Evolutionary conservation across 2,113 vertebrate species (phyloP).

Genomic region (Psettodes erumei): DNA sequence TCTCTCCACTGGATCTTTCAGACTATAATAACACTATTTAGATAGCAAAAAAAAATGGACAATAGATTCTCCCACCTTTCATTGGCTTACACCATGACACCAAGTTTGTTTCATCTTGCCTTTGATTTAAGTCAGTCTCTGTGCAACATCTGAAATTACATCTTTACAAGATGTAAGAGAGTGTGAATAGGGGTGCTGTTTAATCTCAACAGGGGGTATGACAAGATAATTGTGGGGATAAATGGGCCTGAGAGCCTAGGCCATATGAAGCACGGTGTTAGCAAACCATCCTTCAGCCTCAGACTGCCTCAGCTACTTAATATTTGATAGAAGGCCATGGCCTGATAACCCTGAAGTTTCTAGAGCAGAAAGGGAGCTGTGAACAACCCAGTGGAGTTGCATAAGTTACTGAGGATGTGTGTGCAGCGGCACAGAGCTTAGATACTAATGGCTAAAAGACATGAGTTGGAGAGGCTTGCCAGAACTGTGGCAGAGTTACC

Average conservation of each 20-base stretch:
- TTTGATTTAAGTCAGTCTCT: slow-evolving; percentile 53
- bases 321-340: slow-evolving; percentile 77
- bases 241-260: slow-evolving; percentile 51
- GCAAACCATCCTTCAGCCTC: slow-evolving; percentile 70
- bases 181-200: slow-evolving; percentile 60
- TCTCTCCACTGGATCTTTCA: slow-evolving; percentile 41
- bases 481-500: not conserved
- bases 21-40: slow-evolving; percentile 38
- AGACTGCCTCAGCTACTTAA: slow-evolving; percentile 70
- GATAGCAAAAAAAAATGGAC: slow-evolving; percentile 26
- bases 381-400: slow-evolving; percentile 40
- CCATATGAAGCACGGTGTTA: slow-evolving; percentile 47
- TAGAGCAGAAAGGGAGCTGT: slow-evolving; percentile 60
- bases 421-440: slow-evolving; percentile 11
- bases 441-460: not conserved
- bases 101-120: slow-evolving; percentile 33
- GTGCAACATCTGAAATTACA: slow-evolving; percentile 72
- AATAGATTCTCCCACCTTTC: slow-evolving; percentile 55
- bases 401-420: slow-evolving; percentile 6
- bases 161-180: slow-evolving; percentile 69
- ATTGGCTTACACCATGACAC: slow-evolving; percentile 39
- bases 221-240: slow-evolving; percentile 64
- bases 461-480: not conserved
- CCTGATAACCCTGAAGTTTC: slow-evolving; percentile 59
- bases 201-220: slow-evolving; percentile 60